Base-by-base conservation (phyloP, 2,888 invertebrate genomes). In the Hypsopygia costalis region DNA sequence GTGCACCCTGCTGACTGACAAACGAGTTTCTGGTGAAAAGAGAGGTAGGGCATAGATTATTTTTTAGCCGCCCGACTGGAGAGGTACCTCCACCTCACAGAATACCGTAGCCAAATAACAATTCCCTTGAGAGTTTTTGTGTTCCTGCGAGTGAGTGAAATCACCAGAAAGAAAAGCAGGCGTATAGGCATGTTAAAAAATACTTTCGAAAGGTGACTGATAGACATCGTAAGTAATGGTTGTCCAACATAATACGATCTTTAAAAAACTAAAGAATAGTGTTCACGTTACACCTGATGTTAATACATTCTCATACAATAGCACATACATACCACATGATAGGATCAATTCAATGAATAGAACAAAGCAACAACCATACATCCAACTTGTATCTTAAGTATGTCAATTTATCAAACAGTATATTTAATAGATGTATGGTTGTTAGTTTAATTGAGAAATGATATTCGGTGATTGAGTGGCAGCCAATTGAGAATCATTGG, bases 361-460 rank as follows among this genome's bases (percentile, higher is more conserved):
- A 32, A 32, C 12, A 12, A 10, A 36, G 12, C 21, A 35, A 35
- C 28, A 6, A 29, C 20, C 27, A 21, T 10, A 7, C 6, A 10
- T n/a, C 9, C 28, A 16, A 12, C 35, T 28, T 5, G 35, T 36
- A 16, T 16, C 10, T 16, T 16, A 29, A 36, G 29, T 36, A 29
- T 8, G 12, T 30, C 29, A 29, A 36, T 36, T 29, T 30, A 29
- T 36, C 36, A 30, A 34, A 11, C 7, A 29, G 11, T 20, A 29
- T 36, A 10, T 43, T 36, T 31, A 41, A 44, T 40, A 40, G 33
- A 41, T 34, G 21, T 27, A 12, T 30, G 43, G 39, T 43, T 37
- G 44, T 46, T 42, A 34, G 30, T 46, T 41, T 45, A 45, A 49
- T 46, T 46, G 40, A 49, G 41, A 45, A 40, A 34, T 36, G 38